A percentile compares a stretch with the other conserved stretches of the same genome.
phyloP scores from a whole-genome alignment of 2,113 vertebrate genomes.

The Albula glossodonta region DNA sequence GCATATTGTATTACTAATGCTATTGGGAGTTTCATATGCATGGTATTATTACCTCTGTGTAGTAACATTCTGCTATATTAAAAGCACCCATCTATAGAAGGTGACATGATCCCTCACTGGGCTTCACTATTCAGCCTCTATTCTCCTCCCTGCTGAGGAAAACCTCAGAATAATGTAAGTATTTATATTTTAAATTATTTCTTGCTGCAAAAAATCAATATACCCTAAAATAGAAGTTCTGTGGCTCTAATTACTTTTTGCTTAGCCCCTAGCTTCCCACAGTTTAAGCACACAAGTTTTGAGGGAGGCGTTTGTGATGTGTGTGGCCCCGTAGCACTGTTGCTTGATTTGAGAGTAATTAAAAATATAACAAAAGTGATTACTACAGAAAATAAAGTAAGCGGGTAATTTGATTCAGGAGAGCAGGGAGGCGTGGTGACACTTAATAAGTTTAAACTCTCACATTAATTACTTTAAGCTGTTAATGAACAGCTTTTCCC shows the following conservation, averaged over 20 bases:
- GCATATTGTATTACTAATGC: background rate
- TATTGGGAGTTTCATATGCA: background rate
- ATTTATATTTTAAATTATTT: background rate
- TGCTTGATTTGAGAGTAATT: slow-evolving; percentile 9
- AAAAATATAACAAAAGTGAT: slow-evolving; percentile 14
- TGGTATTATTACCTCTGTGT: background rate
- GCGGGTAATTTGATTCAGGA: slow-evolving; percentile 17
- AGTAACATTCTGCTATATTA: background rate
- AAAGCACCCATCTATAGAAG: background rate
- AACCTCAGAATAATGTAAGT: background rate
- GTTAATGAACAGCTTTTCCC: background rate
- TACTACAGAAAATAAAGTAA: background rate
- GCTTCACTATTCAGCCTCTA: background rate
- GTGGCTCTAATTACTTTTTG: background rate
- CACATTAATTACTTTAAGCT: slow-evolving; percentile 7
- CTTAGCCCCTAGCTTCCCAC: background rate
- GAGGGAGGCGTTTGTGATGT: background rate
- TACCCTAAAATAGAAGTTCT: too few species aligned
- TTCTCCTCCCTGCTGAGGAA: too few species aligned
- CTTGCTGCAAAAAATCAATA: background rate
- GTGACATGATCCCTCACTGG: background rate
- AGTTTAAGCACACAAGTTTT: background rate
- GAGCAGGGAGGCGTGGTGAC: background rate
- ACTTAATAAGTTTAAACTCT: slow-evolving; percentile 15
- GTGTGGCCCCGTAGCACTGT: background rate